Evolutionary conservation across 2,797 vertebrate species (phyloP).

Genomic region (Agapornis canus): DNA sequence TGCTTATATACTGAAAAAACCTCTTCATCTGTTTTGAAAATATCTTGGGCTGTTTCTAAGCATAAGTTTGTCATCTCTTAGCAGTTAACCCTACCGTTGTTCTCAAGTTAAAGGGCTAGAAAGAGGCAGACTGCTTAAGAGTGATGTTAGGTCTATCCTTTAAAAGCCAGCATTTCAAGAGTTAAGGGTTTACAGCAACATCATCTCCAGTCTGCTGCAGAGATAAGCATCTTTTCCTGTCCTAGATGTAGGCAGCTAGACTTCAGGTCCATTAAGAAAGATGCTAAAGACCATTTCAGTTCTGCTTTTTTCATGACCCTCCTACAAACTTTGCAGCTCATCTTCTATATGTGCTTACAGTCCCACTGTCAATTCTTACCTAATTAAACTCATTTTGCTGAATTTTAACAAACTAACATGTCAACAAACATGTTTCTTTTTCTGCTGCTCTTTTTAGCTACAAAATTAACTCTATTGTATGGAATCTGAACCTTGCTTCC

Average conservation of each 20-base stretch:
- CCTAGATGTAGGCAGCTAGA: not conserved
- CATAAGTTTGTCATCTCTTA: not conserved
- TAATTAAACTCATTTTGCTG: not conserved
- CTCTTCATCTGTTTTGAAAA: not conserved
- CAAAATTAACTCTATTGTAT: not conserved
- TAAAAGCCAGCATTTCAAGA: not conserved
- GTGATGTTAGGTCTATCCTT: not conserved
- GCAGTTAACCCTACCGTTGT: not conserved
- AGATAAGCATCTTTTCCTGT: not conserved
- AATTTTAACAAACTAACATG: not conserved
- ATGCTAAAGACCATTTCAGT: not conserved
- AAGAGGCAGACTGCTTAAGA: not conserved
- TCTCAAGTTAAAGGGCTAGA: not conserved
- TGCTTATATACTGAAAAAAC: accelerated
- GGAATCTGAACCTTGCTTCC: not conserved
- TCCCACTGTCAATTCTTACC: not conserved
- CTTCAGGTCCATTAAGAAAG: not conserved
- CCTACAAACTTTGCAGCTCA: not conserved
- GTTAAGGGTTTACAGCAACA: not conserved
- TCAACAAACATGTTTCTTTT: not conserved
- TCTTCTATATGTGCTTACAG: not conserved
- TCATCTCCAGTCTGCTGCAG: not conserved
- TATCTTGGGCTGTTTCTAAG: not conserved
- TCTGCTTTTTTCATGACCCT: not conserved
- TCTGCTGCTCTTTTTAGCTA: not conserved